These are phyloP conservation scores for Andrena haemorrhoa DNA, from an alignment of 2,888 invertebrate genomes.

Conservation along the genomic window DNA sequence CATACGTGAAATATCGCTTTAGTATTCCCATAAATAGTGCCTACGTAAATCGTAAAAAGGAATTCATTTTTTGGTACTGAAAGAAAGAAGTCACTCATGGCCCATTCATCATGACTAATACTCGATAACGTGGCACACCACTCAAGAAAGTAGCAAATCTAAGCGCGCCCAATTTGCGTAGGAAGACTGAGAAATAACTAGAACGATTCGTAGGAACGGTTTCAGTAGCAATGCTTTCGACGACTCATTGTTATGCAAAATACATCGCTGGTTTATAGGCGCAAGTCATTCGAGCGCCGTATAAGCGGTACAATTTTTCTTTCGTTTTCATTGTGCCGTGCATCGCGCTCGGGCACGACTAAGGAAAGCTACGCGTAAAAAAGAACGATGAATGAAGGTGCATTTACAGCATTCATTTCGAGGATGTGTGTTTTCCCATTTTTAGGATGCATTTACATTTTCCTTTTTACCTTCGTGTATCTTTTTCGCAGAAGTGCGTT, in stretches of 20 bases:
- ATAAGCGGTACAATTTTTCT: conserved; percentile 43
- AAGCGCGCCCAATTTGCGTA: background rate
- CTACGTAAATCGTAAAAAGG: too few species aligned
- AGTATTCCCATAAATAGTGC: too few species aligned
- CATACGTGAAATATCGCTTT: too few species aligned
- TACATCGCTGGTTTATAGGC: conserved; percentile 51
- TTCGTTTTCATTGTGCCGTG: conserved; percentile 8
- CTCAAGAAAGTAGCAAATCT: too few species aligned
- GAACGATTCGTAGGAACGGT: background rate
- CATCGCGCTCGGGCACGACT: background rate
- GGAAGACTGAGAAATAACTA: background rate
- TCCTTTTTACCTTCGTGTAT: background rate
- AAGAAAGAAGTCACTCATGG: too few species aligned
- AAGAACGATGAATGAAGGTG: background rate
- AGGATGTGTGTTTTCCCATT: background rate
- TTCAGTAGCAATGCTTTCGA: conserved; percentile 5
- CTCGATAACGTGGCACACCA: too few species aligned
- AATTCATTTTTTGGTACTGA: too few species aligned
- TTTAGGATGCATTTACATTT: background rate
- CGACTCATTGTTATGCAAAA: conserved; percentile 72
- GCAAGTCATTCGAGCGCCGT: conserved; percentile 72
- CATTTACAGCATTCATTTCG: background rate
- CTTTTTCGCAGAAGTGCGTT: background rate
- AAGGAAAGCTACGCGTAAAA: background rate
- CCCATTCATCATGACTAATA: too few species aligned